Base-by-base conservation (phyloP, 2,113 vertebrate species). In the Daphoenositta chrysoptera region DNA sequence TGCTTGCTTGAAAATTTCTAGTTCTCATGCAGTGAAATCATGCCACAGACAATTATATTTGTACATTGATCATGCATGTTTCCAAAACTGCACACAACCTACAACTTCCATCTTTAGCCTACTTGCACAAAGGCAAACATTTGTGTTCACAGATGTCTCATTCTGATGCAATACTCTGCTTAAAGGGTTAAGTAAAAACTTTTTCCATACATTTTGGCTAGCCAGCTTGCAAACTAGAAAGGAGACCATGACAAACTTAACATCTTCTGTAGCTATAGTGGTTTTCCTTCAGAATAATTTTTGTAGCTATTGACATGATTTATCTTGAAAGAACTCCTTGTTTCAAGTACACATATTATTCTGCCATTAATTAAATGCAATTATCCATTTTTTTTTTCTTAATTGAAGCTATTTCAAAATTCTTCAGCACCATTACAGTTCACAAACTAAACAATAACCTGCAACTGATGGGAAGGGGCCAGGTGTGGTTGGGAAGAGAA, bases 191-290 rank as follows among this genome's bases (percentile, higher is more conserved):
- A 91, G 44, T 26, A 60, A 69, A 88, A 90, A 28, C 27, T 17
- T 87, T 75, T 88, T 84, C 90, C 3, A 4, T 51, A 65, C 44
- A 81, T 92, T 95, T 92, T 93, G 91, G 91, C 97, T 66, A 94
- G 47, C 18, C 47, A 75, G 9, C 37, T 80, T 93, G 51, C 56
- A 89, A 88, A 88, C 2, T 68, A 77, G 10, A 70, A 82, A 95
- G 31, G 30, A 90, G 87, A 88, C 56, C 65, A 96, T 87, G 89
- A 93, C 42, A 91, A 96, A 96, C 94, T 97, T 98, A 98, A 96
- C 95, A 98, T 97, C 94, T 98, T 96, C 91, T 85, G 82, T 61
- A 93, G 95, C 93, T 96, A 79, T 50, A 84, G 6, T 71, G 23
- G 45, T 87, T 94, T 86, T 95, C 40, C 37, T 89, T 91, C n/a